Conservation (phyloP, 2,797 vertebrate species). For the Oreortyx pictus region DNA sequence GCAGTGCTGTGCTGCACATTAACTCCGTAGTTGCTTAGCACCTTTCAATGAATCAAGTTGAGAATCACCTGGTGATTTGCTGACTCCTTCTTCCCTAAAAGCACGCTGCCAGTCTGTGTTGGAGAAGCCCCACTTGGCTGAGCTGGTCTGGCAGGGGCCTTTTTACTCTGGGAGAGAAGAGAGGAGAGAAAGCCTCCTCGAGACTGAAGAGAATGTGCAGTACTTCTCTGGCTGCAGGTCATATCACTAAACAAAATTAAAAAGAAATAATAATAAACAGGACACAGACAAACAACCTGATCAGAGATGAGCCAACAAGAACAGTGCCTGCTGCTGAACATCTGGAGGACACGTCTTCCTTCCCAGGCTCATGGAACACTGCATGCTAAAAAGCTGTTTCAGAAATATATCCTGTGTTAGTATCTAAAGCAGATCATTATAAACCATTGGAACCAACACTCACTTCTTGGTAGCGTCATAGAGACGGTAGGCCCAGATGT, state of each 20-base stretch:
- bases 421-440: neutral
- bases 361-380: neutral
- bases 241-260: constrained; percentile 83
- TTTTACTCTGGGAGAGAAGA: constrained; percentile 90
- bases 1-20: neutral
- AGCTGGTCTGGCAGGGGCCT: constrained; percentile 78
- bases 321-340: neutral
- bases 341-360: neutral
- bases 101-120: constrained; percentile 73
- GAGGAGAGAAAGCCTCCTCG: constrained; percentile 91
- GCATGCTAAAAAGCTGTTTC: neutral
- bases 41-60: neutral
- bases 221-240: constrained; percentile 87
- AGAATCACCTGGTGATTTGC: constrained; percentile 82
- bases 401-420: neutral
- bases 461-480: neutral
- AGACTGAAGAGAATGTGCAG: constrained; percentile 83
- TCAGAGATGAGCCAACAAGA: neutral
- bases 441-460: neutral
- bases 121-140: constrained; percentile 80
- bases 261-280: neutral
- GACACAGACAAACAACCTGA: neutral
- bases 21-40: neutral
- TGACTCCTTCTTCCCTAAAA: constrained; percentile 85
- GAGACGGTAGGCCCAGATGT: neutral